Evolutionary conservation across 1,140 invertebrate species (phyloP).

Genomic region (Zaprionus davidi): DNA sequence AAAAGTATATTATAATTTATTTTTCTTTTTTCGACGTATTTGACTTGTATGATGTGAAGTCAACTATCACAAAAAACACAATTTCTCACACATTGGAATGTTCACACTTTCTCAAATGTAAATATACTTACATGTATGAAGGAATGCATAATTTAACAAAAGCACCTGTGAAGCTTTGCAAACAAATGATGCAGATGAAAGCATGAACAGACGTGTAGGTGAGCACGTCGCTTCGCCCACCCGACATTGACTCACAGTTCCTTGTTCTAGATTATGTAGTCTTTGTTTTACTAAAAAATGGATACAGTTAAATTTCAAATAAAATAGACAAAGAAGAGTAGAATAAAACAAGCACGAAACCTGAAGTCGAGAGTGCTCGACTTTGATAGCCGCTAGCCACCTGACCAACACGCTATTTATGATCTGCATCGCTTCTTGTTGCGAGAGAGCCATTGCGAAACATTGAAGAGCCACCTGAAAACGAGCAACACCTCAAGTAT

Average conservation of each 20-base stretch:
- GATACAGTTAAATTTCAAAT: not conserved
- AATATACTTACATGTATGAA: not conserved
- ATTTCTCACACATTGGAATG: not conserved
- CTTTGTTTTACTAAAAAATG: too few relatives aligned
- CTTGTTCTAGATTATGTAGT: not conserved
- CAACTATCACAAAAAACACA: not conserved
- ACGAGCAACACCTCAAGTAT: too few relatives aligned
- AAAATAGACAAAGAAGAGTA: not conserved
- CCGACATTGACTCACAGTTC: not conserved
- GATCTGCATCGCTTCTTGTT: too few relatives aligned
- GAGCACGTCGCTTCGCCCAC: not conserved
- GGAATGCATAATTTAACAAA: constrained; percentile 2
- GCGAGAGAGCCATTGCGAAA: too few relatives aligned
- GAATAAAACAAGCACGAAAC: not conserved
- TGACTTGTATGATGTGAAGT: not conserved
- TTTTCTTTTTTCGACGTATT: not conserved
- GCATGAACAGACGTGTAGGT: not conserved
- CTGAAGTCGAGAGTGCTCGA: too few relatives aligned
- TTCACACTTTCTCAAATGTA: not conserved
- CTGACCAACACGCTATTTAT: too few relatives aligned
- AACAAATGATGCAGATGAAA: too few relatives aligned
- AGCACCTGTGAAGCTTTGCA: not conserved
- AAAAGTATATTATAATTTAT: not conserved
- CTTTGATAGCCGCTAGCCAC: too few relatives aligned
- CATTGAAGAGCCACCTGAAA: too few relatives aligned